Percentiles rank a stretch among this genome's conserved stretches.
Conservation (phyloP, 2,113 vertebrate species). For the Phoxinus phoxinus region DNA sequence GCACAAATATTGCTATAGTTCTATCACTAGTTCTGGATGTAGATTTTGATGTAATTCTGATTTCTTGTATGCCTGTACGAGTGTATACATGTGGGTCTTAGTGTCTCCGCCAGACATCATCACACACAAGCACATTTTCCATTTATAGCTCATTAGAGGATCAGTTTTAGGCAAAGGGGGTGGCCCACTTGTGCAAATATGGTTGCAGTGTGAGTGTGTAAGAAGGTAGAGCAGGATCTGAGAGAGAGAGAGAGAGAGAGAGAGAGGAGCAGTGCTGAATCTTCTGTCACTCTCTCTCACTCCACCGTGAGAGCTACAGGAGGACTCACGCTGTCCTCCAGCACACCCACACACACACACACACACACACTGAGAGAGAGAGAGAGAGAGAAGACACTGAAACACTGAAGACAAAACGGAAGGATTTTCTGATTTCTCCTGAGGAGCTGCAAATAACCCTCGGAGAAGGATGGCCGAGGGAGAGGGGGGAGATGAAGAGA, state of each 20-base stretch:
- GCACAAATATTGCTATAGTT: not conserved
- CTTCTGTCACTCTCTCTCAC: slow-evolving; percentile 75
- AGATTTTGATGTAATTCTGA: not conserved
- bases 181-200: slow-evolving; percentile 68
- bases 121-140: slow-evolving; percentile 47
- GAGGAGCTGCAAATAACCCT: slow-evolving; percentile 76
- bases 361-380: slow-evolving; percentile 58
- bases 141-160: slow-evolving; percentile 59
- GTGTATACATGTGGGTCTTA: slow-evolving; percentile 2
- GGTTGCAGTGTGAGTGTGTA: slow-evolving; percentile 34
- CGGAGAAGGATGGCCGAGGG: slow-evolving; percentile 87
- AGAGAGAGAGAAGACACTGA: slow-evolving; percentile 54
- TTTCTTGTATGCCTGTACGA: not conserved
- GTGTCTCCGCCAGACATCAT: not conserved
- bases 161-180: slow-evolving; percentile 62
- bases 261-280: slow-evolving; percentile 61
- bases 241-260: slow-evolving; percentile 49
- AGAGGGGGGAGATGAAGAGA: slow-evolving; percentile 91
- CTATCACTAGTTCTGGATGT: not conserved
- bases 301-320: slow-evolving; percentile 74
- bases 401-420: slow-evolving; percentile 58
- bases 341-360: slow-evolving; percentile 69
- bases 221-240: slow-evolving; percentile 40
- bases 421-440: slow-evolving; percentile 70
- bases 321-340: slow-evolving; percentile 78